Evolutionary conservation across 2,797 vertebrate genomes (phyloP), one percentile per base, ranked within the genome.

Genomic region (Chromobotia macracanthus): DNA sequence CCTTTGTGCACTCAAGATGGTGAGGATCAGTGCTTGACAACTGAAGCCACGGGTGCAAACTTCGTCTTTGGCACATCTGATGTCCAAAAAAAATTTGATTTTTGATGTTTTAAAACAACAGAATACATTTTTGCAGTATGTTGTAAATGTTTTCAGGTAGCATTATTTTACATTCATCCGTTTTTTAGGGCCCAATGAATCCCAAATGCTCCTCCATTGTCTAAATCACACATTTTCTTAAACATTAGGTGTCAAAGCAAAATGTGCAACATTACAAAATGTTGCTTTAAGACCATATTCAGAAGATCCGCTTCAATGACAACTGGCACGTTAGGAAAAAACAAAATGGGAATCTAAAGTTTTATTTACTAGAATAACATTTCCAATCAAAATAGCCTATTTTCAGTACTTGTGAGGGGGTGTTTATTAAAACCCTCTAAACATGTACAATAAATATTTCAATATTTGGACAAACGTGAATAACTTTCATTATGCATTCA

Each of bases 1-100:
- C 7, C 3, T 3, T 1, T 10, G 12, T 25, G 1, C 2, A 12
- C 15, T 58, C 73, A 94, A 93, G 86, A 82, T 13, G 84, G 68
- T 13, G 86, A 85, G 0, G 25, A 84, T 16, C 85, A 87, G 21
- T 87, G 82, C 16, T 25, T 90, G 18, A 85, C 90, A 70, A 90
- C 88, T 4, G 90, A 91, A 11, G 50, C 80, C 3, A 86, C 89
- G 0, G 83, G 88, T 1, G 89, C 89, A 0, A 86, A 68, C 0
- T 92, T 90, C 77, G 83, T 82, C 0, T 92, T 94, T 67, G 68
- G 92, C 0, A 75, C 72, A 9, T 3, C 90, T 67, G 86, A 88
- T 21, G 84, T 89, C 16, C 81, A 89, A 48, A 89, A 82, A 44
- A 87, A 86, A 0, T 94, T 93, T 88, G 38, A 92, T 56, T 95